Evolutionary conservation across 2,888 invertebrate genomes (phyloP), one percentile per base, ranked within the genome.

Genomic region (Strigamia transsilvanica): DNA sequence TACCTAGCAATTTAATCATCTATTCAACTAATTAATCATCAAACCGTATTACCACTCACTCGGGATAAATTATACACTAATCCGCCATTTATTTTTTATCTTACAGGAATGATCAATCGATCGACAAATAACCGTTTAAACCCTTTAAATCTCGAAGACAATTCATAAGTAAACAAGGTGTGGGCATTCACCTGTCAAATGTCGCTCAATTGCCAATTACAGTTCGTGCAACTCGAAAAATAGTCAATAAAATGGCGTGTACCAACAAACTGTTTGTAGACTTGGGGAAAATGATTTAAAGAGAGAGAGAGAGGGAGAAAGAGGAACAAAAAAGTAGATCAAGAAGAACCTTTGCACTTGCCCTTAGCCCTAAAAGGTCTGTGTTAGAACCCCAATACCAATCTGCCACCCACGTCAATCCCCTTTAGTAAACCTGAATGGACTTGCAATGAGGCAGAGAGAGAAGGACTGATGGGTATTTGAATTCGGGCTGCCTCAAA

Each of bases 231-330:
- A 46, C 56, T 56, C n/a, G 56, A 9, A 56, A 18, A 56, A 56
- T 56, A 56, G 56, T 56, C 56, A 56, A 56, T 56, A 56, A 56
- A 56, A 56, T 56, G 56, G 56, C 56, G 56, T 56, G 56, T 56
- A n/a, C 18, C 18, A 56, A 56, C 56, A 56, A 56, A n/a, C n/a
- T 18, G 18, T 56, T 56, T 56, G 18, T 56, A 18, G 56, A 56
- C 18, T 18, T 2, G n/a, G n/a, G n/a, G n/a, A 2, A 46, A 18
- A 56, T 56, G 56, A 56, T 56, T 56, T 56, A 56, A 56, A 18
- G 56, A 18, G n/a, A 51, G n/a, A 51, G n/a, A 51, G 18, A 56
- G 18, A 9, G n/a, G n/a, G n/a, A 18, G 21, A 18, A 18, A 56
- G 18, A 56, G 18, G n/a, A 18, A 18, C 2, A 18, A 56, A 56